Evolutionary conservation across 2,888 invertebrate species (phyloP).

Genomic region (Thymelicus lineola): DNA sequence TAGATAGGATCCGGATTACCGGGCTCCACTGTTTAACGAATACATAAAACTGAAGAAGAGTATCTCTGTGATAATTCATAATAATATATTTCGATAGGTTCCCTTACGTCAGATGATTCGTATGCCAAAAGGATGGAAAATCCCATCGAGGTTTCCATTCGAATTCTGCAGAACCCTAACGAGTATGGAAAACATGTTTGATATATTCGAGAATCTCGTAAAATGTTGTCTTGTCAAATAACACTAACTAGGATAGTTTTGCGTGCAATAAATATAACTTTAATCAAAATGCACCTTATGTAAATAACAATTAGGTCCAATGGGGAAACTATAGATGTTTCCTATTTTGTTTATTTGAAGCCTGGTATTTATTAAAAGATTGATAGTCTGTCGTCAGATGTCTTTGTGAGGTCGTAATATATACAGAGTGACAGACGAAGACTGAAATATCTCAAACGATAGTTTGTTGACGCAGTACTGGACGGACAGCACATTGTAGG

Average conservation of each 20-base stretch:
- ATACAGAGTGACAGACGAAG: constrained; percentile 63
- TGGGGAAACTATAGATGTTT: constrained; percentile 21
- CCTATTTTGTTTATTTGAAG: constrained; percentile 41
- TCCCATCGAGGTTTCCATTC: too few species aligned
- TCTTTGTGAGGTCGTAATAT: constrained; percentile 73
- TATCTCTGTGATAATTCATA: too few species aligned
- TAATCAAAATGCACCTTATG: constrained; percentile 41
- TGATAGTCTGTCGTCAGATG: constrained; percentile 79
- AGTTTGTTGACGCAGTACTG: constrained; percentile 70
- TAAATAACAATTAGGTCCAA: constrained; percentile 32
- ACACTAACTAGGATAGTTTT: constrained; percentile 48
- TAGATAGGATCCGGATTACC: too few species aligned
- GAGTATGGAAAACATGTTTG: constrained; percentile 76
- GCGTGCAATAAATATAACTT: constrained; percentile 34
- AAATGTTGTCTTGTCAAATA: constrained; percentile 74
- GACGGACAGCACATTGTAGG: constrained; percentile 60
- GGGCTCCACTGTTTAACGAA: too few species aligned
- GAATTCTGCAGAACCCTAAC: constrained; percentile 35
- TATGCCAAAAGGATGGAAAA: too few species aligned
- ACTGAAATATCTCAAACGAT: constrained; percentile 72
- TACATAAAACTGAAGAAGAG: too few species aligned
- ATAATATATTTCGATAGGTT: too few species aligned
- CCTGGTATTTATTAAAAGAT: constrained; percentile 81
- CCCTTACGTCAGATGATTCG: too few species aligned
- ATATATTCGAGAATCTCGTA: constrained; percentile 53